Percentiles rank a stretch among this genome's conserved stretches.
Evolutionary conservation across 2,113 vertebrate genomes (phyloP).

Genomic region (Centropristis striata): DNA sequence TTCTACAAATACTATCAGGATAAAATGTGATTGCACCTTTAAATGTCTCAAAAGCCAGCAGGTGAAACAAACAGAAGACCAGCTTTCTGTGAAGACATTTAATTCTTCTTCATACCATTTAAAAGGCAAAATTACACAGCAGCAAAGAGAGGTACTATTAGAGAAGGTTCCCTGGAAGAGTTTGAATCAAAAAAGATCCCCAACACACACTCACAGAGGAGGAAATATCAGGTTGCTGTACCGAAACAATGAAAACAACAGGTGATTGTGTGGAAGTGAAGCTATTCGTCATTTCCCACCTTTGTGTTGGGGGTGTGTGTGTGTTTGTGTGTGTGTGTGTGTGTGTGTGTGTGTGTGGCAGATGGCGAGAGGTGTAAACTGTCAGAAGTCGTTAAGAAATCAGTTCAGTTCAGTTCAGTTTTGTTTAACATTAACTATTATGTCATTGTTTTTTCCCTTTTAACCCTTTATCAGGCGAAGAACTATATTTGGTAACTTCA

Average conservation of each 20-base stretch:
- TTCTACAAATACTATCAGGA: not conserved
- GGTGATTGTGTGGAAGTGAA: constrained; percentile 54
- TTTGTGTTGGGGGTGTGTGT: constrained; percentile 44
- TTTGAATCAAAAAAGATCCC: constrained; percentile 5
- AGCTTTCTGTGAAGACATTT: not conserved
- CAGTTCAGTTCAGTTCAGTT: too few species aligned
- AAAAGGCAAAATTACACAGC: constrained; percentile 20
- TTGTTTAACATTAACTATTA: too few species aligned
- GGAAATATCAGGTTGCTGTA: constrained; percentile 69
- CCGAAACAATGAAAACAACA: constrained; percentile 63
- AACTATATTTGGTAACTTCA: too few species aligned
- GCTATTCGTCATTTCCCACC: constrained; percentile 49
- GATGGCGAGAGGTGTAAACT: not conserved
- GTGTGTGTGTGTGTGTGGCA: not conserved
- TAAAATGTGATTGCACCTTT: not conserved
- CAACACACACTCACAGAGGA: constrained; percentile 6
- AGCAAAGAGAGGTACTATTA: constrained; percentile 6
- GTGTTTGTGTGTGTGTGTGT: constrained; percentile 20
- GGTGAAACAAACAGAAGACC: not conserved
- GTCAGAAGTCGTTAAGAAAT: not conserved
- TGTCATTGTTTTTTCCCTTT: too few species aligned
- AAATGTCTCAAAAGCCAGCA: not conserved
- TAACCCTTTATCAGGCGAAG: too few species aligned
- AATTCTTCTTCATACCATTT: not conserved
- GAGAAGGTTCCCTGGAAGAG: constrained; percentile 18